These are phyloP conservation scores for Microcebus tavaratra DNA, from an alignment of 2,113 vertebrate species.

Conservation along the genomic window DNA sequence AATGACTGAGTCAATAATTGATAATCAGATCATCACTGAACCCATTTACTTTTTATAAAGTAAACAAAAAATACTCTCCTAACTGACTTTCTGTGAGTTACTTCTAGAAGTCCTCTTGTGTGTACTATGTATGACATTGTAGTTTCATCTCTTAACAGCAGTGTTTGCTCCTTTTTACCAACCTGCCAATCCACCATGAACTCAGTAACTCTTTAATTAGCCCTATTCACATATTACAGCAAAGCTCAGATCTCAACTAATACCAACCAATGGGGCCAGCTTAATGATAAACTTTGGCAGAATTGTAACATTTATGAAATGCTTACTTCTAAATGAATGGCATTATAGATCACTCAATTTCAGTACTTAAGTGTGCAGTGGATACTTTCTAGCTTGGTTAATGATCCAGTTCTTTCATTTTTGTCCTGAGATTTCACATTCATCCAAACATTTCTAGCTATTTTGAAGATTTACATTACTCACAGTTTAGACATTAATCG, in stretches of 20 bases:
- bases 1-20: background rate
- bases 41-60: background rate
- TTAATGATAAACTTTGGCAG: slow-evolving; percentile 54
- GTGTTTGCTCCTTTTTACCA: background rate
- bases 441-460: slow-evolving; percentile 53
- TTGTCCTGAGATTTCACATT: slow-evolving; percentile 50
- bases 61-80: background rate
- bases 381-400: slow-evolving; percentile 45
- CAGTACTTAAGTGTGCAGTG: background rate
- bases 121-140: background rate
- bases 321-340: slow-evolving; percentile 63
- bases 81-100: background rate
- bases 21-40: background rate
- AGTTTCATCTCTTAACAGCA: background rate
- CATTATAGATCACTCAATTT: slow-evolving; percentile 21
- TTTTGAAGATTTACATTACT: slow-evolving; percentile 63
- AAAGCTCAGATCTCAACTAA: slow-evolving; percentile 7
- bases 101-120: background rate
- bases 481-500: slow-evolving; percentile 43
- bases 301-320: slow-evolving; percentile 57
- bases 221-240: background rate
- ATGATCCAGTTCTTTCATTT: slow-evolving; percentile 58
- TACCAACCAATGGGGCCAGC: slow-evolving; percentile 35
- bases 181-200: background rate
- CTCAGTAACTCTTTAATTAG: background rate